Percentiles rank a stretch among this genome's conserved stretches.
These are phyloP conservation scores for Callochromis pleurospilus DNA, from an alignment of 2,113 vertebrate genomes.

Conservation along the genomic window DNA sequence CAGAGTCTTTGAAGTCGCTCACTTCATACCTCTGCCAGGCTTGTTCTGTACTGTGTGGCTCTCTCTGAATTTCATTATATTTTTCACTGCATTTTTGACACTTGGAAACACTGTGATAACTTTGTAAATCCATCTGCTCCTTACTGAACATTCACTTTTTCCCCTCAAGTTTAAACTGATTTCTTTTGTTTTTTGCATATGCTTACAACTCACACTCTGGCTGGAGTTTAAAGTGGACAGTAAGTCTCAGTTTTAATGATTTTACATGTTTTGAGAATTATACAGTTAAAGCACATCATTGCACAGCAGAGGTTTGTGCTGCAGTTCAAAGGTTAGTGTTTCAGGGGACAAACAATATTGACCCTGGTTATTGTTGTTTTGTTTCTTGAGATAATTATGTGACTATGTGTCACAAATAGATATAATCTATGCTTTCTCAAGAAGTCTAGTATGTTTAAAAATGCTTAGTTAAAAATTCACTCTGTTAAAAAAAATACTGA, in stretches of 20 bases:
- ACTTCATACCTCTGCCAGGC: neutral
- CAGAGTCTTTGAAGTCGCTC: neutral
- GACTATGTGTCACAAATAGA: neutral
- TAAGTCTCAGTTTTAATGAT: neutral
- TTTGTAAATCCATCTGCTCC: neutral
- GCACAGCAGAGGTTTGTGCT: neutral
- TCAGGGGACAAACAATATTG: neutral
- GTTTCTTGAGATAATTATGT: neutral
- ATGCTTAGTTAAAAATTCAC: neutral
- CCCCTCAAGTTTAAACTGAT: neutral
- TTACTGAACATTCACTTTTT: neutral
- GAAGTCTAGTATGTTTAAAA: neutral
- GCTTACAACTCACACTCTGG: neutral
- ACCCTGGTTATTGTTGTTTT: neutral
- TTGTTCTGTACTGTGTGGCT: neutral
- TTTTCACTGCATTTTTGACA: neutral
- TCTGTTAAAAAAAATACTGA: neutral
- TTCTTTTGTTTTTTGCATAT: neutral
- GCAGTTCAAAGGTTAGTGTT: neutral
- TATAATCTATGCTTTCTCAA: neutral
- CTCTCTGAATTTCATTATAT: neutral
- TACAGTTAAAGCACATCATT: neutral
- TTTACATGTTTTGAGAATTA: neutral
- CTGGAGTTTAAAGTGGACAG: neutral
- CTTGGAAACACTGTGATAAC: neutral